Conservation (phyloP, 2,888 invertebrate genomes). For the Lepidonotus clava region DNA sequence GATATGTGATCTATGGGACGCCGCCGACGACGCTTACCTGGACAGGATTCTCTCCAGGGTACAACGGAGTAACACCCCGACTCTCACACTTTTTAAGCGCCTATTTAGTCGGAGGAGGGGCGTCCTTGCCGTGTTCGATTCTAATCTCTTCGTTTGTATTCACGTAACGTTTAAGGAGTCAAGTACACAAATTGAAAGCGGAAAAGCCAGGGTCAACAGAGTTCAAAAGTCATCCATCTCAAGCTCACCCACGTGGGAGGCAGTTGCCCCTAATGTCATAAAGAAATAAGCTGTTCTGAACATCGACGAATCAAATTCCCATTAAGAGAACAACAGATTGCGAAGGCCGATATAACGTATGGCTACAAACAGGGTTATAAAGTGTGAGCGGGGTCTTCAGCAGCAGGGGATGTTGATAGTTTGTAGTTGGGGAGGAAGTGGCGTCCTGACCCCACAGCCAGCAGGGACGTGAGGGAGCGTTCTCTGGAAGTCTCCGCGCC, state of each 20-base stretch:
- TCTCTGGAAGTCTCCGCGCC: background rate
- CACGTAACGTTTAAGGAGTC: background rate
- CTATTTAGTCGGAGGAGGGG: background rate
- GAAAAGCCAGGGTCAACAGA: background rate
- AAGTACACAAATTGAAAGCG: background rate
- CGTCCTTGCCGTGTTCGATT: background rate
- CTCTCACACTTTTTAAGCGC: background rate
- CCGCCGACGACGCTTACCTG: too few relatives aligned
- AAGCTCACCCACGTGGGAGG: too few relatives aligned
- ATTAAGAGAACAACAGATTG: too few relatives aligned
- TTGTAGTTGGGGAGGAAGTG: background rate
- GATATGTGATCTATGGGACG: background rate
- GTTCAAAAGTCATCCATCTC: too few relatives aligned
- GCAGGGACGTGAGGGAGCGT: background rate
- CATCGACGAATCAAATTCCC: background rate
- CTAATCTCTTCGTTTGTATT: background rate
- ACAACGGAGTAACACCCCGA: too few relatives aligned
- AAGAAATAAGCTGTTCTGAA: background rate
- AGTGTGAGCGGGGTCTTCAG: background rate
- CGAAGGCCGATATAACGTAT: background rate
- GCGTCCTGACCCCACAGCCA: background rate
- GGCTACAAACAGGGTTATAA: background rate
- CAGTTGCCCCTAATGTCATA: background rate
- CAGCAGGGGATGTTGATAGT: conserved; percentile 6
- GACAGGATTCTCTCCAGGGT: background rate